A percentile compares a stretch with the other conserved stretches of the same genome.
phyloP scores from a whole-genome alignment of 2,113 vertebrate genomes.

The Puma concolor region DNA sequence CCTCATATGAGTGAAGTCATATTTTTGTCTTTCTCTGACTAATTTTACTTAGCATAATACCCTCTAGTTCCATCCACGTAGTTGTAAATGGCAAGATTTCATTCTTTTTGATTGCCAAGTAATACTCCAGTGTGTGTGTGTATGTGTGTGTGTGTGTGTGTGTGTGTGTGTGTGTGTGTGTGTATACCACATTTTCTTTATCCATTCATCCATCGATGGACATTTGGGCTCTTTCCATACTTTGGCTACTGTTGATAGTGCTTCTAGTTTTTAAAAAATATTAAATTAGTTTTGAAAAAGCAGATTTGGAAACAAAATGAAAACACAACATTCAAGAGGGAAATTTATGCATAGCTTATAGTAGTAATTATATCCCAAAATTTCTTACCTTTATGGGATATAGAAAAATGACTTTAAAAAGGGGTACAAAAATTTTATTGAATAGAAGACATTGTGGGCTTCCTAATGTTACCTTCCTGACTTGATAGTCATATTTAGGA shows the following conservation, averaged over 20 bases:
- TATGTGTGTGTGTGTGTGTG: too few species aligned
- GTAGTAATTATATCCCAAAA: background rate
- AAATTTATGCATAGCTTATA: background rate
- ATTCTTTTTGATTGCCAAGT: too few species aligned
- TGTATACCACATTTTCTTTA: too few species aligned
- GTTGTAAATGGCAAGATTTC: too few species aligned
- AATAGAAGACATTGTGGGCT: background rate
- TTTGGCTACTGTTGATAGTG: too few species aligned
- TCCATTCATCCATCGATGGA: too few species aligned
- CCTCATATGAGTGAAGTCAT: too few species aligned
- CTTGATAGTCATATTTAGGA: background rate
- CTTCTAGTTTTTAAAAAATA: constrained; percentile 11
- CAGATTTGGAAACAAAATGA: background rate
- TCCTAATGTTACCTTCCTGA: background rate
- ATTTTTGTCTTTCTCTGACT: too few species aligned
- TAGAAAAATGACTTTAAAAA: background rate
- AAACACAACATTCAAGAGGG: background rate
- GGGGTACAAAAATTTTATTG: background rate
- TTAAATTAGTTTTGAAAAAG: background rate
- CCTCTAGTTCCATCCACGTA: too few species aligned
- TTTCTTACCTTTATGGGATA: background rate
- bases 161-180: fast-evolving
- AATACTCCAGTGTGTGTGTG: too few species aligned
- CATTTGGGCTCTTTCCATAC: too few species aligned
- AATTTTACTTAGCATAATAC: too few species aligned